Base-by-base conservation (phyloP, 1,140 invertebrate genomes). In the Drosophila dunni region DNA sequence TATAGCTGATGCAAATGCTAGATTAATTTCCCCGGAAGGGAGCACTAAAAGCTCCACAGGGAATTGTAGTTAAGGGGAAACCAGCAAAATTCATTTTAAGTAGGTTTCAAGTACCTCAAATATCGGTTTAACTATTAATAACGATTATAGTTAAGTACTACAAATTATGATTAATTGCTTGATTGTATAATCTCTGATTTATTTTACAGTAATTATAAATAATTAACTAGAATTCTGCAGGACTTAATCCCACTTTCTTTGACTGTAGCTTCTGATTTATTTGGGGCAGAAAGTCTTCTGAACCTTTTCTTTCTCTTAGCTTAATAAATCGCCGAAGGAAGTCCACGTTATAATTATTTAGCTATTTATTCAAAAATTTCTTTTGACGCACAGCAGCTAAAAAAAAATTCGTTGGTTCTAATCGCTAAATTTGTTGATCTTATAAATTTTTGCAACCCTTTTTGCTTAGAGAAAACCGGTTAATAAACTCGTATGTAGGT, bases 401-500 rank as follows among this genome's bases (percentile, higher is more conserved):
- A 46, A 15, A 15, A 45, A 45, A 17, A 46, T 3, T 17, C 7
- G 7, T 46, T 46, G 13, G 7, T 46, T 72, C 46, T 66, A 57
- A 48, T 38, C 20, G 34, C 42, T 36, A 38, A 44, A 58, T 58
- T 11, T 50, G 63, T 45, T 45, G 38, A 64, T 65, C 62, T 76
- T 60, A 34, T 29, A 48, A 73, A 62, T 53, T 61, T 58, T 71
- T 42, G 76, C 63, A 66, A 48, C 68, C 64, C 65, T 72, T 48
- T 74, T 70, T 36, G 61, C 64, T 58, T 51, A 54, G 20, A 51
- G 34, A 72, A 86, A 86, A 88, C 83, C 79, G 84, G 83, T 88
- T 89, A 68, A 77, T 68, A 72, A 75, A 70, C 71, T 68, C 48
- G 67, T 74, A 88, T 75, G 69, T 88, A 70, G 83, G 83, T 88